phyloP scores from a whole-genome alignment of 2,797 vertebrate species.

The Melanotaenia nigrans region DNA sequence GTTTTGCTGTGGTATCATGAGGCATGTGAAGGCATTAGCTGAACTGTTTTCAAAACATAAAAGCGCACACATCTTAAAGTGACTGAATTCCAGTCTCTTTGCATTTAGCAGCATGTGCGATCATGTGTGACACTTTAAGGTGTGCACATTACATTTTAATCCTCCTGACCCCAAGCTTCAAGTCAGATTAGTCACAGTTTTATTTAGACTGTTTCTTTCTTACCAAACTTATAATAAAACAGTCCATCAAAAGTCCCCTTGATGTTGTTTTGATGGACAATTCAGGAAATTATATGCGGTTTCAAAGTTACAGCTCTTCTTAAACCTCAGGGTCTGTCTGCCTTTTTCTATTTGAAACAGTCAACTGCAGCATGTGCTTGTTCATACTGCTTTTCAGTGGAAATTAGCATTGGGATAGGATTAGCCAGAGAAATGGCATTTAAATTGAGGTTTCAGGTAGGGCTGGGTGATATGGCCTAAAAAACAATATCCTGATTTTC shows the following conservation, averaged over 20 bases:
- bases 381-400: constrained; percentile 31
- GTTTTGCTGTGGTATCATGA: constrained; percentile 15
- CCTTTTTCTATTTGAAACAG: constrained; percentile 46
- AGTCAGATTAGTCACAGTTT: constrained; percentile 27
- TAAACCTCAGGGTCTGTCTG: constrained; percentile 10
- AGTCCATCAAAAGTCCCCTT: neutral
- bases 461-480: too few relatives aligned
- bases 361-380: constrained; percentile 1
- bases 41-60: constrained; percentile 15
- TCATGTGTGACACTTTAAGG: constrained; percentile 29
- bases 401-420: constrained; percentile 27
- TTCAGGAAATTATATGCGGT: constrained; percentile 39
- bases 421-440: constrained; percentile 18
- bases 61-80: constrained; percentile 2
- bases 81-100: constrained; percentile 21
- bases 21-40: constrained; percentile 18
- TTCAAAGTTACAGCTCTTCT: constrained; percentile 9
- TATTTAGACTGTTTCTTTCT: constrained; percentile 16
- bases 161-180: neutral
- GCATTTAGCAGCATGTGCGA: neutral
- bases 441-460: neutral
- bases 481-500: too few relatives aligned
- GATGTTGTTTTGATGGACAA: constrained; percentile 24
- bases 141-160: constrained; percentile 11
- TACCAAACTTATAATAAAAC: neutral